Evolutionary conservation across 2,797 vertebrate genomes (phyloP).

Genomic region (Myoxocephalus aenaeus): DNA sequence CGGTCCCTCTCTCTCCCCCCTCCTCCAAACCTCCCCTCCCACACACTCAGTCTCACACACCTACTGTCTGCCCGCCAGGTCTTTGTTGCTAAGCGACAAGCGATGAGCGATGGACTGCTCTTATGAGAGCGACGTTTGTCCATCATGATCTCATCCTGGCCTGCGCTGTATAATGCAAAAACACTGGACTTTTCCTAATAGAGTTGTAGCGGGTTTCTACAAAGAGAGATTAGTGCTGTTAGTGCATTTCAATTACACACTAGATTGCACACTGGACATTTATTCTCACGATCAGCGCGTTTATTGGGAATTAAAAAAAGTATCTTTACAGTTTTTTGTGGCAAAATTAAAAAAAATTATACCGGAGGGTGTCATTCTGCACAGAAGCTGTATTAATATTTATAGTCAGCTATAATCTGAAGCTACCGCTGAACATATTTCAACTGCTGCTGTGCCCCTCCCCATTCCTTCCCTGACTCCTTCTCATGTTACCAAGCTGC

Average conservation of each 20-base stretch:
- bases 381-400: conserved; percentile 9
- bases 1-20: conserved; percentile 47
- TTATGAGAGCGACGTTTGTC: conserved; percentile 84
- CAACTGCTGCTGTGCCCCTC: neutral
- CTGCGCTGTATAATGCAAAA: conserved; percentile 4
- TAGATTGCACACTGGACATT: neutral
- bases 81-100: conserved; percentile 88
- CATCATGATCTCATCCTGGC: conserved; percentile 74
- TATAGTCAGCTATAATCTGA: conserved; percentile 42
- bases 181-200: neutral
- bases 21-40: conserved; percentile 65
- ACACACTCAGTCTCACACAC: conserved; percentile 81
- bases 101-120: conserved; percentile 82
- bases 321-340: neutral
- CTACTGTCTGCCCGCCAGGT: conserved; percentile 86
- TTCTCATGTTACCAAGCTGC: conserved; percentile 63
- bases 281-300: neutral
- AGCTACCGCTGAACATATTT: conserved; percentile 33
- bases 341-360: neutral
- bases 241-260: neutral
- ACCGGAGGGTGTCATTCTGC: neutral
- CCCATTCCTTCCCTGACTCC: conserved; percentile 10
- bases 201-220: neutral
- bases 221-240: neutral
- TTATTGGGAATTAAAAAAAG: neutral